These are phyloP conservation scores for Bombyx mandarina DNA, from an alignment of 1,140 invertebrate species.

Conservation along the genomic window DNA sequence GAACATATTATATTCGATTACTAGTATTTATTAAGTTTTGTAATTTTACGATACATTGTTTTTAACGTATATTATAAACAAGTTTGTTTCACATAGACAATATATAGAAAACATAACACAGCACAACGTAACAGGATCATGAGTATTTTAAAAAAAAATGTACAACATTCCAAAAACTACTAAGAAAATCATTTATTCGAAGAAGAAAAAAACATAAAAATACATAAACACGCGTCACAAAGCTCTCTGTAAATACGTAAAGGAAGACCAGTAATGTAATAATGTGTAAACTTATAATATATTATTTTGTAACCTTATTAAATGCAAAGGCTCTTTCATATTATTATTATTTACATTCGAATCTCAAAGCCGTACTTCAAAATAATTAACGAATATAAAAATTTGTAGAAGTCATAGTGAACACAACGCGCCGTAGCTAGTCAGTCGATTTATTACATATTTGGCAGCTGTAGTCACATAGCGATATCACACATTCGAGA, in stretches of 20 bases:
- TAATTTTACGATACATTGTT: too few species aligned
- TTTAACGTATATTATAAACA: too few species aligned
- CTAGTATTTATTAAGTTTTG: too few species aligned
- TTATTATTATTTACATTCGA: too few species aligned
- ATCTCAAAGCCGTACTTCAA: too few species aligned
- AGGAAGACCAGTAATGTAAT: slow-evolving; percentile 21
- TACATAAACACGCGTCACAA: background rate
- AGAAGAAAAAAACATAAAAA: background rate
- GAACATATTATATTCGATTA: too few species aligned
- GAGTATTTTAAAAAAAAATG: slow-evolving; percentile 3
- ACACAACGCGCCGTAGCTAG: too few species aligned
- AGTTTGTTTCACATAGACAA: background rate
- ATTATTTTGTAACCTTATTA: background rate
- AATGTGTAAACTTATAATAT: slow-evolving; percentile 4
- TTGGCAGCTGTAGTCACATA: too few species aligned
- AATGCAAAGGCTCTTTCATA: slow-evolving; percentile 7
- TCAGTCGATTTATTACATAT: too few species aligned
- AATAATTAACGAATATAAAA: too few species aligned
- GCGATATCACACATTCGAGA: too few species aligned
- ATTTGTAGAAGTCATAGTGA: too few species aligned
- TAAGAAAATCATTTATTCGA: background rate
- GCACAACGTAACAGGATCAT: background rate
- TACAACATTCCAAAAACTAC: slow-evolving; percentile 3
- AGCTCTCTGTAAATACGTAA: slow-evolving; percentile 8
- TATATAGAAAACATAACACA: slow-evolving; percentile 1